Conservation (phyloP, 1,140 invertebrate genomes). For the Pseudoatta argentina region DNA sequence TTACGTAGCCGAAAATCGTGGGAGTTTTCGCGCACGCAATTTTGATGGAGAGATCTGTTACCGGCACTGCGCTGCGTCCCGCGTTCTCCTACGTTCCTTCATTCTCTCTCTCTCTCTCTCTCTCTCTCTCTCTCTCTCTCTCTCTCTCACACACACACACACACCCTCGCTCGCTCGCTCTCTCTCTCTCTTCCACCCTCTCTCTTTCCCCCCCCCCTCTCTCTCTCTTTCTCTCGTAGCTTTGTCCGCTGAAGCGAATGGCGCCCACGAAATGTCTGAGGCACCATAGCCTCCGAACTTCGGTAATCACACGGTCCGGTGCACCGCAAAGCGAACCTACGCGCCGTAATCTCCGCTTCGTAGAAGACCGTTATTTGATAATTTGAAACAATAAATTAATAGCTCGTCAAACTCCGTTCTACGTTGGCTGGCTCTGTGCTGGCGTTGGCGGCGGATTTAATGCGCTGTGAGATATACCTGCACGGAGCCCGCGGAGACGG, state of each 20-base stretch:
- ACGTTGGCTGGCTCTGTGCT: background rate
- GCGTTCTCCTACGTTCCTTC: constrained; percentile 32
- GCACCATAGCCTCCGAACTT: constrained; percentile 82
- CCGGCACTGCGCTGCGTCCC: constrained; percentile 19
- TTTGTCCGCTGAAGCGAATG: constrained; percentile 75
- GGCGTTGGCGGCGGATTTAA: constrained; percentile 42
- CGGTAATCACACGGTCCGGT: constrained; percentile 84
- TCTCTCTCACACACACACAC: no score
- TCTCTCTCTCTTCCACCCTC: background rate
- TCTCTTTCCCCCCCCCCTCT: no score
- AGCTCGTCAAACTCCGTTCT: constrained; percentile 54
- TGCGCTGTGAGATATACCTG: constrained; percentile 36
- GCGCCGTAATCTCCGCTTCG: constrained; percentile 72
- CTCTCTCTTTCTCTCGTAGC: constrained; percentile 52
- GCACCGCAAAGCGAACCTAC: constrained; percentile 83
- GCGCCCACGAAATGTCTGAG: constrained; percentile 80
- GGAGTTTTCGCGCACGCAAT: constrained; percentile 64
- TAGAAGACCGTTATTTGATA: constrained; percentile 80
- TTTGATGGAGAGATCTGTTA: constrained; percentile 63
- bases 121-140: constrained; percentile 16
- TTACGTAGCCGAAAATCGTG: constrained; percentile 58
- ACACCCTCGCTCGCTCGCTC: background rate
- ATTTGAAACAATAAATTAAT: constrained; percentile 67
- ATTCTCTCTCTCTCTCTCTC: constrained; percentile 18
- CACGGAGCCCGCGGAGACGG: constrained; percentile 21